Base-by-base conservation (phyloP, 2,888 invertebrate species). In the Volucella zonaria region DNA sequence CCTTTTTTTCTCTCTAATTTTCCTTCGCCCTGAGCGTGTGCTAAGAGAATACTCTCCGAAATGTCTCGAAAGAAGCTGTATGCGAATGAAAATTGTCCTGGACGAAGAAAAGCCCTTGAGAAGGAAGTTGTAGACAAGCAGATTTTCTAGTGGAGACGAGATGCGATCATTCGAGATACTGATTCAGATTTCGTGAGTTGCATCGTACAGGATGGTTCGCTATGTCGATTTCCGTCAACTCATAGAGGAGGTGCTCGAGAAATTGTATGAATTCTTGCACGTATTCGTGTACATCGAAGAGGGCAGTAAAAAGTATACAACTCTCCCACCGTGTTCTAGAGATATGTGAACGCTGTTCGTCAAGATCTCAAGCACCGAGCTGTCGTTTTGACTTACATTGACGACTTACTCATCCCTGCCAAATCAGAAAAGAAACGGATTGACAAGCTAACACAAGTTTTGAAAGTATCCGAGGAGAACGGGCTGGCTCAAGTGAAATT, bases 221-320 rank as follows among this genome's bases (percentile, higher is more conserved):
- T 64, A 54, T 31, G 47, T 62, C 1, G 62, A 73, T 12, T 92
- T 89, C 73, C n/a, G 73, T 10, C 59, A 42, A 10, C 15, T 73
- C 43, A 78, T 86, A 40, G 81, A 82, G 42, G 81, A 78, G 12
- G 47, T 68, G 18, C 18, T 18, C 18, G 18, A 18, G 18, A 1
- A 18, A 18, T 18, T 2, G 18, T 18, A 18, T 18, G 18, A 18
- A n/a, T n/a, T n/a, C n/a, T n/a, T n/a, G n/a, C n/a, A n/a, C n/a
- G n/a, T 18, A 2, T 2, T 1, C 18, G 18, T 18, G 2, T 1
- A 18, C 18, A 18, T 18, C 2, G 18, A 18, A 18, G 18, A 2
- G 18, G 2, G 18, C 2, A 18, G 18, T 18, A 92, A 87, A 92
- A 91, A 4, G 62, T 91, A 8, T 90, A 89, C 51, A 90, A 89